phyloP scores from a whole-genome alignment of 2,113 vertebrate species.

The Deroptyus accipitrinus region DNA sequence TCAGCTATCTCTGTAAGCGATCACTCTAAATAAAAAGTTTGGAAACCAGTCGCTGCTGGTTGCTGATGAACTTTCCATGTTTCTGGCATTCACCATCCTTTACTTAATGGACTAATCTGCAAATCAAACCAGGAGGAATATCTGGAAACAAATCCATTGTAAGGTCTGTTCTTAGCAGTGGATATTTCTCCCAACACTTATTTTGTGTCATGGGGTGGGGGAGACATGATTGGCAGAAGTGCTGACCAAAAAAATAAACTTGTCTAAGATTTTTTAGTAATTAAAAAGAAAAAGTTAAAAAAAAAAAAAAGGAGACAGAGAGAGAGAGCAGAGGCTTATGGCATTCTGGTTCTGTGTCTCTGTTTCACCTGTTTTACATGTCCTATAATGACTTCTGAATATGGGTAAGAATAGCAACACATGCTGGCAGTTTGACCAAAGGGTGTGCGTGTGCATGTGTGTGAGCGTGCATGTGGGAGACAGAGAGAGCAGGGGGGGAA shows the following conservation, averaged over 20 bases:
- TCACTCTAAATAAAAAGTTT: conserved; percentile 59
- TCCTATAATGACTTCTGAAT: not conserved
- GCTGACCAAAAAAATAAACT: not conserved
- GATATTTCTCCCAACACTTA: not conserved
- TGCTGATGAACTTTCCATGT: conserved; percentile 52
- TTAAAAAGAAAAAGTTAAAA: no score
- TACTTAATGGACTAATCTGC: conserved; percentile 14
- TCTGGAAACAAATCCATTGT: not conserved
- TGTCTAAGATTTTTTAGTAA: not conserved
- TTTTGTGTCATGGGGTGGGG: not conserved
- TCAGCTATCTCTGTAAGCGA: conserved; percentile 47
- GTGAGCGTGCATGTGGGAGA: conserved; percentile 5
- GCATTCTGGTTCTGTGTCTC: not conserved
- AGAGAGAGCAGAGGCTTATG: not conserved
- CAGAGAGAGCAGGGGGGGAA: not conserved
- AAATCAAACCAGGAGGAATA: conserved; percentile 19
- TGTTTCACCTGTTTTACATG: conserved; percentile 41
- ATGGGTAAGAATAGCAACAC: conserved; percentile 4
- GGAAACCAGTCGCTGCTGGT: conserved; percentile 25
- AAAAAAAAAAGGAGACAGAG: not conserved
- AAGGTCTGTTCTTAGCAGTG: not conserved
- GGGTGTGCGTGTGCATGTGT: not conserved
- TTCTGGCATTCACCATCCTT: conserved; percentile 3
- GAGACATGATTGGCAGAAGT: not conserved
- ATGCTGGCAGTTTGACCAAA: not conserved